Evolutionary conservation across 2,888 invertebrate species (phyloP).

Genomic region (Abscondita cerata): DNA sequence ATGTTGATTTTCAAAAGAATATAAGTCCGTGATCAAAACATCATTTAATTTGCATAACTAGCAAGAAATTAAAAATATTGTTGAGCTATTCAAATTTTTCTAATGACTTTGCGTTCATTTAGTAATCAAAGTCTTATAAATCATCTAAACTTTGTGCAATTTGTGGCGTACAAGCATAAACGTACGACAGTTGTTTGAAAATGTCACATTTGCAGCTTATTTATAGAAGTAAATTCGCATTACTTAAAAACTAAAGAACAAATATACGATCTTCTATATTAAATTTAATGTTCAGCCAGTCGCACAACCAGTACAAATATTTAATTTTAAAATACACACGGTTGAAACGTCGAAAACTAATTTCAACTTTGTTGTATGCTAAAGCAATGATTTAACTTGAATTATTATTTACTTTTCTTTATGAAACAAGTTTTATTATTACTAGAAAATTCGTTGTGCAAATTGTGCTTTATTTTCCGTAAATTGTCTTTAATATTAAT

Average conservation of each 20-base stretch:
- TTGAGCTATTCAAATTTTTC: too few species aligned
- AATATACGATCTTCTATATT: constrained; percentile 25
- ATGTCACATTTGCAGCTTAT: too few species aligned
- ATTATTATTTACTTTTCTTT: constrained; percentile 33
- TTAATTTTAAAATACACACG: constrained; percentile 17
- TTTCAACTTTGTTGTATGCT: too few species aligned
- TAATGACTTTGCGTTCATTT: too few species aligned
- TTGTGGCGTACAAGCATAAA: not conserved
- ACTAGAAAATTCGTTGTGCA: not conserved
- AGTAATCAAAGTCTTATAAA: not conserved
- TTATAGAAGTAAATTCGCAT: not conserved
- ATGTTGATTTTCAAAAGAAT: too few species aligned
- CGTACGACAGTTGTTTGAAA: too few species aligned
- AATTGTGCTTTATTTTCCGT: constrained; percentile 20
- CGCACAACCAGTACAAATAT: constrained; percentile 24
- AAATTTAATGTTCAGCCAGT: constrained; percentile 17
- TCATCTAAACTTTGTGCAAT: constrained; percentile 13
- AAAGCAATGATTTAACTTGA: constrained; percentile 14
- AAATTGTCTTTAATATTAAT: constrained; percentile 14
- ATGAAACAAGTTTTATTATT: constrained; percentile 18
- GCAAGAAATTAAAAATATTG: too few species aligned
- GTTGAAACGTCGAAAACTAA: too few species aligned
- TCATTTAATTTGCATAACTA: too few species aligned
- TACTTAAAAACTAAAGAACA: constrained; percentile 16
- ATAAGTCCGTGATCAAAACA: too few species aligned